Conservation (phyloP, 2,113 vertebrate genomes). For the Labeo catla region DNA sequence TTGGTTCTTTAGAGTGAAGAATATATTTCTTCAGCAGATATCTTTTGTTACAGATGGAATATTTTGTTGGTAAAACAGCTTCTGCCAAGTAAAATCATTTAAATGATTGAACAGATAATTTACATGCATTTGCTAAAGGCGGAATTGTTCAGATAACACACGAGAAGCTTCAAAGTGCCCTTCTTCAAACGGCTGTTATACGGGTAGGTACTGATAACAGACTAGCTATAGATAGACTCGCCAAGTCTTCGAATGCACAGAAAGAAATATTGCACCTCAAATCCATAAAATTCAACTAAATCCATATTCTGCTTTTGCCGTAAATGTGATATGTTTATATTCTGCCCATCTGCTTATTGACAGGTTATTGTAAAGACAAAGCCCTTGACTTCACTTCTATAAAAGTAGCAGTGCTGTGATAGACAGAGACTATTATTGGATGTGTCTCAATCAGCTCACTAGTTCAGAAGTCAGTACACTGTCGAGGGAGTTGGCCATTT, state of each 20-base stretch:
- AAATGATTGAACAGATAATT: not conserved
- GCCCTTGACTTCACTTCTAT: not conserved
- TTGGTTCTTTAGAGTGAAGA: not conserved
- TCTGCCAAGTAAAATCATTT: not conserved
- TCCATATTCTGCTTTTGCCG: not conserved
- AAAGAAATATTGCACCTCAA: not conserved
- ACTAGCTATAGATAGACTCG: not conserved
- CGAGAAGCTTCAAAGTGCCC: not conserved
- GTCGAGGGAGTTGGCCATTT: too few relatives aligned
- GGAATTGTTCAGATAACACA: not conserved
- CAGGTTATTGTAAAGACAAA: not conserved
- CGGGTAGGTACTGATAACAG: not conserved
- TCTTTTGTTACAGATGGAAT: not conserved
- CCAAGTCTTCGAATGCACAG: not conserved
- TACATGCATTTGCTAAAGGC: not conserved
- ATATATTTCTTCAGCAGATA: not conserved
- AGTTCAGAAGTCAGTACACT: too few relatives aligned
- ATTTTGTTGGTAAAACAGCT: slow-evolving; percentile 5
- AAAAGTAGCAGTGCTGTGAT: not conserved
- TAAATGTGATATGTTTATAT: not conserved
- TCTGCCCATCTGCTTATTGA: not conserved
- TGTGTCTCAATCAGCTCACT: too few relatives aligned
- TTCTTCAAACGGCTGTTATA: not conserved
- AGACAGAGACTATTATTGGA: not conserved
- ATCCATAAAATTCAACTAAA: not conserved